Conservation (phyloP, 1,140 invertebrate species). For the Ptiloglossa arizonensis region DNA sequence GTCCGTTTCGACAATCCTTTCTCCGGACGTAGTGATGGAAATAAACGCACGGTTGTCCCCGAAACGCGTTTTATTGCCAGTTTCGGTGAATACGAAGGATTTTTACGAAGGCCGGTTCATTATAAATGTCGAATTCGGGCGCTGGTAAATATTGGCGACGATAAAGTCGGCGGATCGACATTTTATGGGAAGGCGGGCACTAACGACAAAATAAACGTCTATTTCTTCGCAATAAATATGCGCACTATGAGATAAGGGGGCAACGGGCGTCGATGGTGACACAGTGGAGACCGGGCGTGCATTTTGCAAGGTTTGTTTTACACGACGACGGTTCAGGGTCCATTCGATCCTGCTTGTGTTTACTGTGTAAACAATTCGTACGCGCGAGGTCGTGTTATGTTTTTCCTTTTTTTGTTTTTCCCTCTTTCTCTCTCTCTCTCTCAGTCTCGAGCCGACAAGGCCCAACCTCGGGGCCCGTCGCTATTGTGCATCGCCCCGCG, state of each 20-base stretch:
- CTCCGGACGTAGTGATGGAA: constrained; percentile 39
- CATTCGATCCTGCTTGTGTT: background rate
- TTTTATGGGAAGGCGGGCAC: constrained; percentile 25
- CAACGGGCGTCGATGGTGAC: background rate
- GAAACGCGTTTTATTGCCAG: constrained; percentile 40
- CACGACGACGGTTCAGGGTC: background rate
- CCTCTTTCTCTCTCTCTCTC: too few relatives aligned
- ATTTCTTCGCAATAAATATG: constrained; percentile 13
- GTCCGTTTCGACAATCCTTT: constrained; percentile 40
- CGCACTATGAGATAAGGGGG: constrained; percentile 27
- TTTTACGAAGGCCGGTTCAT: constrained; percentile 43
- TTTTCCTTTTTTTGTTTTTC: too few relatives aligned
- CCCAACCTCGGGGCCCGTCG: constrained; percentile 20
- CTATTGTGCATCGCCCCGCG: constrained; percentile 35
- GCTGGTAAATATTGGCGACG: background rate
- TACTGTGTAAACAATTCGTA: constrained; percentile 34
- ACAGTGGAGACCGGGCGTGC: background rate
- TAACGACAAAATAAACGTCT: constrained; percentile 23
- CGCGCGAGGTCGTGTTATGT: background rate
- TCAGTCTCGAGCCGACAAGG: too few relatives aligned
- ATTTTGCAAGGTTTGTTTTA: constrained; percentile 10
- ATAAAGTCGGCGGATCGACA: constrained; percentile 21
- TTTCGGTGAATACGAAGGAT: background rate
- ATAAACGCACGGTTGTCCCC: constrained; percentile 24
- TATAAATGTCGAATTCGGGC: constrained; percentile 40